Evolutionary conservation across 2,113 vertebrate genomes (phyloP), one percentile per base, ranked within the genome.

Genomic region (Corythoichthys intestinalis): DNA sequence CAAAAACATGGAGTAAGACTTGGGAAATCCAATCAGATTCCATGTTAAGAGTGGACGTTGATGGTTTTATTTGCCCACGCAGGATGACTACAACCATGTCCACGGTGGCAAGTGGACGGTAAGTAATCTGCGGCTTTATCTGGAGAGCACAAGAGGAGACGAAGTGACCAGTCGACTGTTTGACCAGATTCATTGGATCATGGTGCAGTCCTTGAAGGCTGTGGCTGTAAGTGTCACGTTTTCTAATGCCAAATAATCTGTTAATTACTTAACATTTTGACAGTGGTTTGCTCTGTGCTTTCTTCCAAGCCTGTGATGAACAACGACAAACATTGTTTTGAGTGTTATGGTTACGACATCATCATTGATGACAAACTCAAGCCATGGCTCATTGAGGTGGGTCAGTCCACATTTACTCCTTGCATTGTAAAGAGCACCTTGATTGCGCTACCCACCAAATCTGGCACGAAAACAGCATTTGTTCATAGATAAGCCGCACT

Each of bases 301-400:
- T 52, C 46, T 44, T 72, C 6, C 0, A 76, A 98, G 97, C 94
- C 96, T 0, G 96, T 98, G 76, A 99, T 99, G 94, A 98, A 96
- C 89, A 99, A 98, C 4, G 97, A 99, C 88, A 98, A 98, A 71
- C 97, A 99, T 86, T 99, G 97, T 88, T 99, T 99, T 47, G 97
- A 99, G 65, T 99, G 97, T 79, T 99, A 99, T 0, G 97, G 97
- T 13, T 99, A 99, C 58, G 97, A 99, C 87, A 98, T 99, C 90
- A 98, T 98, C 74, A 97, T 99, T 8, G 97, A 99, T 53, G 97
- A 97, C 90, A 94, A 89, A 81, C 91, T 99, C 71, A 99, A 99
- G 85, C 97, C 97, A 0, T 99, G 97, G 97, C 93, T 99, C 35
- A 99, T 99, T 9, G 97, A 99, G 95, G 97, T 98, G 82, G 91